Percentiles rank a stretch among this genome's conserved stretches.
phyloP scores from a whole-genome alignment of 2,888 invertebrate species.

The Aquatica leii region DNA sequence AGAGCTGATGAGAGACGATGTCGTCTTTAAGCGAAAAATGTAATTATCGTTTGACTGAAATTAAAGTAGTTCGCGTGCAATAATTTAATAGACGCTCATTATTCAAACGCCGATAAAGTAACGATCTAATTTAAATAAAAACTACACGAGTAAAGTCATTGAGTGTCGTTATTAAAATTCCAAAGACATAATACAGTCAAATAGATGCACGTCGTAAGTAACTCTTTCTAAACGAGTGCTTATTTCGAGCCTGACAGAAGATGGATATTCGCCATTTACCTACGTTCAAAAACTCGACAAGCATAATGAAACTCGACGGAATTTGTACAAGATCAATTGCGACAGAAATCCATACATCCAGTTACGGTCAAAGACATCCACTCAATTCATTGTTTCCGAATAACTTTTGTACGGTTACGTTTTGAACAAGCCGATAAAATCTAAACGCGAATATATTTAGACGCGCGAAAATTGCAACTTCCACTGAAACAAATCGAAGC shows the following conservation, averaged over 20 bases:
- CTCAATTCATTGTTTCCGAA: constrained; percentile 14
- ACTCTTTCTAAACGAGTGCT: constrained; percentile 34
- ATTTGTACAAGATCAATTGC: constrained; percentile 38
- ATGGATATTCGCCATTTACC: constrained; percentile 42
- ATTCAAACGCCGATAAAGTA: no score
- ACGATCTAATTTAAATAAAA: no score
- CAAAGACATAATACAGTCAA: constrained; percentile 41
- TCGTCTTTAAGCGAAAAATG: no score
- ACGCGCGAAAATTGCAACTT: constrained; percentile 9
- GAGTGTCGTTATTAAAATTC: constrained; percentile 37
- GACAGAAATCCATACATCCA: constrained; percentile 33
- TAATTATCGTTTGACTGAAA: no score
- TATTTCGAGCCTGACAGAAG: constrained; percentile 38
- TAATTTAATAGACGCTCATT: no score
- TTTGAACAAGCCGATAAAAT: constrained; percentile 9
- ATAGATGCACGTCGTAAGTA: constrained; percentile 41
- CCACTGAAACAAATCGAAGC: constrained; percentile 1
- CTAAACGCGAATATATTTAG: constrained; percentile 1
- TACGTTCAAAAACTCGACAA: constrained; percentile 40
- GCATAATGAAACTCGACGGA: constrained; percentile 42
- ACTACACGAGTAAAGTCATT: not conserved
- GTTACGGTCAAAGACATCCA: constrained; percentile 20
- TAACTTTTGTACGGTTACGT: constrained; percentile 10
- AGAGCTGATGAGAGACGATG: no score
- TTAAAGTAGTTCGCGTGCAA: no score